These are phyloP conservation scores for Erynnis tages DNA, from an alignment of 2,888 invertebrate genomes.

Conservation along the genomic window DNA sequence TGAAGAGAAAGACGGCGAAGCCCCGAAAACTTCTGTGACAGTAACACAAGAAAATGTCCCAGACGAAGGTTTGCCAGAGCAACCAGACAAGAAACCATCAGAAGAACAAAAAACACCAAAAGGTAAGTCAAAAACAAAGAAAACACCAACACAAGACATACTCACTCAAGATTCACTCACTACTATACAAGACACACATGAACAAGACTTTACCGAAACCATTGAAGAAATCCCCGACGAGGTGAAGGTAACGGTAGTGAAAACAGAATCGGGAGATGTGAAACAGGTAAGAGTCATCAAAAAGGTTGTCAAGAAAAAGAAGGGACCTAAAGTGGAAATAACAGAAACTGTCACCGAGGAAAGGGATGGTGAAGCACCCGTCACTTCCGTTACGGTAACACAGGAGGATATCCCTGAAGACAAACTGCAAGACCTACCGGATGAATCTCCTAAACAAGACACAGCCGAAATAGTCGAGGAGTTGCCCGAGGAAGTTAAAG, in stretches of 20 bases:
- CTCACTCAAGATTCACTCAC: too few relatives aligned
- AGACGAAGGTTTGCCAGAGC: constrained; percentile 1
- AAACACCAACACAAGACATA: too few relatives aligned
- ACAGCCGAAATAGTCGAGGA: constrained; percentile 4
- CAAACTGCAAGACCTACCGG: constrained; percentile 49
- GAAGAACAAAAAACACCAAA: constrained; percentile 25
- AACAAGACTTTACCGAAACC: constrained; percentile 40
- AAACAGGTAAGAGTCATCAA: constrained; percentile 48
- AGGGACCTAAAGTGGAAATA: constrained; percentile 28
- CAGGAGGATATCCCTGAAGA: constrained; percentile 40
- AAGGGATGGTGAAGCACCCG: constrained; percentile 37
- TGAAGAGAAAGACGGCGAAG: constrained; percentile 35
- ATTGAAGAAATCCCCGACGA: constrained; percentile 36
- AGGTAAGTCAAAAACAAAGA: constrained; percentile 27
- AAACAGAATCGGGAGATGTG: constrained; percentile 50
- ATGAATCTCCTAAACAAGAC: too few relatives aligned
- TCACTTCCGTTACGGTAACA: constrained; percentile 35
- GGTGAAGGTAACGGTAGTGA: constrained; percentile 52
- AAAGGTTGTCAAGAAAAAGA: constrained; percentile 45
- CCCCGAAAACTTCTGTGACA: constrained; percentile 38
- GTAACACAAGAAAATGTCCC: constrained; percentile 32
- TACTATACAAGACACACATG: constrained; percentile 35
- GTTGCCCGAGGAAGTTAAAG: constrained; percentile 40
- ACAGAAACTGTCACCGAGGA: constrained; percentile 39
- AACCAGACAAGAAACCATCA: constrained; percentile 34